Evolutionary conservation across 2,113 vertebrate genomes (phyloP).

Genomic region (Clarias gariepinus): DNA sequence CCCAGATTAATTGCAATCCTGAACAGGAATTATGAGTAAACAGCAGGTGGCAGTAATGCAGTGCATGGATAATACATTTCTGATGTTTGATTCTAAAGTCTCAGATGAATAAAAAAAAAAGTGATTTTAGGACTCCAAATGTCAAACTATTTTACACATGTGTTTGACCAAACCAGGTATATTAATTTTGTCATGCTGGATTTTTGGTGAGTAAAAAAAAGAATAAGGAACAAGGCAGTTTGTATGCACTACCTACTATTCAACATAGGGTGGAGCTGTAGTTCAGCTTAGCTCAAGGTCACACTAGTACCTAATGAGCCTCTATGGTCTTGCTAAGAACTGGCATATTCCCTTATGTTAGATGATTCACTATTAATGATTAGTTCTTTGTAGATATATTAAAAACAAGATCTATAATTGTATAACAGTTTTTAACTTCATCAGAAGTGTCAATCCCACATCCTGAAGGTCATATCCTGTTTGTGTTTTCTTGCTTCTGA

Average conservation of each 20-base stretch:
- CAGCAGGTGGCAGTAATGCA: conserved; percentile 25
- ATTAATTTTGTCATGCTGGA: not conserved
- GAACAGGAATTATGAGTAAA: not conserved
- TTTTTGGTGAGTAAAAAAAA: not conserved
- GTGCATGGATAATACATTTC: not conserved
- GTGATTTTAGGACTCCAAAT: not conserved
- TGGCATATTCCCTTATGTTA: not conserved
- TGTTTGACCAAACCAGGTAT: conserved; percentile 2
- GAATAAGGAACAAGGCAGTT: not conserved
- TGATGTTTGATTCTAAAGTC: not conserved
- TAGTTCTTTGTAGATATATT: not conserved
- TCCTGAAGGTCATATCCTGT: too few species aligned
- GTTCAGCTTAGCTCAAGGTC: not conserved
- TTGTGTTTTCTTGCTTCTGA: not conserved
- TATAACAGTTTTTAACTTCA: not conserved
- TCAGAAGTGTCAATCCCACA: not conserved
- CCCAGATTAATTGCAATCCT: not conserved
- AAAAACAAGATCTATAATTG: not conserved
- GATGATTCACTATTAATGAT: not conserved
- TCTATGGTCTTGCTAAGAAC: not conserved
- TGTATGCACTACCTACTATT: not conserved
- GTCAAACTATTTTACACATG: not conserved
- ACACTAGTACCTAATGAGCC: not conserved
- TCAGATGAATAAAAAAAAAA: not conserved
- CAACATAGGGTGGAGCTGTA: conserved; percentile 20